Percentiles rank a stretch among this genome's conserved stretches.
phyloP scores from a whole-genome alignment of 2,888 invertebrate genomes.

The Halictus quadricinctus region DNA sequence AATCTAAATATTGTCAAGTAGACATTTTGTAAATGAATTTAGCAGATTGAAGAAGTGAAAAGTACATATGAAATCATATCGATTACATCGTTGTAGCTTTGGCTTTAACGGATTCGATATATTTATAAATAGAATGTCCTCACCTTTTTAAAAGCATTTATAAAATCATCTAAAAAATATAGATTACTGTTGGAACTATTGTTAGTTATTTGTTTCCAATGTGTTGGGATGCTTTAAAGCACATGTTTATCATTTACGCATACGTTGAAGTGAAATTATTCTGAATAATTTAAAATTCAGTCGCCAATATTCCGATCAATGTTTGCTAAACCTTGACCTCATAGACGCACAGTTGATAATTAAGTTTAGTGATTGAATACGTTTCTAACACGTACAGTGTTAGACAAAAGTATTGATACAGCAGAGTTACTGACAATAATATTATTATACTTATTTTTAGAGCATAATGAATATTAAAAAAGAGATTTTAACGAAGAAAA shows the following conservation, averaged over 20 bases:
- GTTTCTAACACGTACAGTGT: not conserved
- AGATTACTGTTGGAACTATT: not conserved
- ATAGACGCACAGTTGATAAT: conserved; percentile 12
- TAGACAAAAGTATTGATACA: not conserved
- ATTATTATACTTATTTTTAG: too few species aligned
- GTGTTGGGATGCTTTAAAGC: not conserved
- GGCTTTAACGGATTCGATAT: not conserved
- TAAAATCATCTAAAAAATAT: not conserved
- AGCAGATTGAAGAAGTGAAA: conserved; percentile 18
- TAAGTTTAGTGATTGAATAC: conserved; percentile 15
- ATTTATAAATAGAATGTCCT: not conserved
- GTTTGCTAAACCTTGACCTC: conserved; percentile 36
- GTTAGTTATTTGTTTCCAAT: not conserved
- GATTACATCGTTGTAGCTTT: not conserved
- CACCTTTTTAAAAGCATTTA: not conserved
- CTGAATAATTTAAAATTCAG: not conserved
- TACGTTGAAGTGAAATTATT: not conserved
- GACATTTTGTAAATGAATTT: conserved; percentile 22
- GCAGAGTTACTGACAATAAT: not conserved
- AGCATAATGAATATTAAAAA: too few species aligned
- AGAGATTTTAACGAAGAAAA: too few species aligned
- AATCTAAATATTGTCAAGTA: not conserved
- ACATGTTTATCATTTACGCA: not conserved
- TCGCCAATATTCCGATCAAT: conserved; percentile 24
- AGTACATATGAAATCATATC: not conserved